These are phyloP conservation scores for Acanthiza pusilla DNA, from an alignment of 2,797 vertebrate species.

Conservation along the genomic window DNA sequence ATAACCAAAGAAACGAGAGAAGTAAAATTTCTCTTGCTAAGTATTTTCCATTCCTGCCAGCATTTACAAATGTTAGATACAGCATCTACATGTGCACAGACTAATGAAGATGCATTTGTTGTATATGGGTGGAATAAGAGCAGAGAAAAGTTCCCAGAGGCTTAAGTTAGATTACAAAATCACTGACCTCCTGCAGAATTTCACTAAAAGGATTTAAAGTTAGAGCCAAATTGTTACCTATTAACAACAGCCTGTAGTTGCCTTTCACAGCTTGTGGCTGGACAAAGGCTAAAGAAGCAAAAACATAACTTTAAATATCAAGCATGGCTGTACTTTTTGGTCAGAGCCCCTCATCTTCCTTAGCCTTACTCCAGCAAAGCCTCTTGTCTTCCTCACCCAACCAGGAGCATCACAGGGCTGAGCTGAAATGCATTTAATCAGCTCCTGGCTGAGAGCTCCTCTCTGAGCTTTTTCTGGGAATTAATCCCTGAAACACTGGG, in stretches of 20 bases:
- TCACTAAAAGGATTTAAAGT: neutral
- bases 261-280: neutral
- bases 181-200: neutral
- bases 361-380: neutral
- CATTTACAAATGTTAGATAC: neutral
- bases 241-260: neutral
- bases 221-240: neutral
- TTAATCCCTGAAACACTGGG: neutral
- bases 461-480: conserved; percentile 16
- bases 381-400: neutral
- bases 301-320: neutral
- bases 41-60: neutral
- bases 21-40: conserved; percentile 16
- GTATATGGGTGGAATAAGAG: neutral
- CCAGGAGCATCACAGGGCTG: neutral
- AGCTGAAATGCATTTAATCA: conserved; percentile 23
- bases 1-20: neutral
- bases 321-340: neutral
- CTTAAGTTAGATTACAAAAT: neutral
- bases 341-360: neutral
- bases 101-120: conserved; percentile 19
- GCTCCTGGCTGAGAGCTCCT: neutral
- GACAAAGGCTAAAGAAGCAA: neutral
- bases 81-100: neutral
- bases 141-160: neutral